Percentiles rank a stretch among this genome's conserved stretches.
phyloP scores from a whole-genome alignment of 1,140 invertebrate genomes.

The Drosophila obscura region DNA sequence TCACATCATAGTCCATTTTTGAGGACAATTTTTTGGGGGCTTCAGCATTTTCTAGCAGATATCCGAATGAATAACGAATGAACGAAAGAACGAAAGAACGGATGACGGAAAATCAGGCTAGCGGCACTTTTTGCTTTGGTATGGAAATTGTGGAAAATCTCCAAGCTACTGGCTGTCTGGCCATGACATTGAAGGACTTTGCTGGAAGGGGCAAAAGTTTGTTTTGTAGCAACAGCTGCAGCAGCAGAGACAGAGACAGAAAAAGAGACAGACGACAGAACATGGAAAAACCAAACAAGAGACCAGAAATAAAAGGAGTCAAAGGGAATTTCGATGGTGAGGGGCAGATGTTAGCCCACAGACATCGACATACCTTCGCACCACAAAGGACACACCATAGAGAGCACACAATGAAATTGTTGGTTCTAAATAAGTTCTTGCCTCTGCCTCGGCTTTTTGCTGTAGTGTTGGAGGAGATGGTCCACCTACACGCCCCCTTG shows the following conservation, averaged over 20 bases:
- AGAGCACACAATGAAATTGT: background rate
- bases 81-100: background rate
- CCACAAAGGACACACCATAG: constrained; percentile 3
- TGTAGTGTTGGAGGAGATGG: no score
- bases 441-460: background rate
- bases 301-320: background rate
- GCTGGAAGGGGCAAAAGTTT: constrained; percentile 43
- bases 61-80: no score
- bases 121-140: constrained; percentile 64
- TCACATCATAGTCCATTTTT: constrained; percentile 36
- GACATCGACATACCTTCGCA: background rate
- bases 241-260: background rate
- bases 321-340: no score
- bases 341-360: background rate
- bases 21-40: constrained; percentile 44
- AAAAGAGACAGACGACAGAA: background rate
- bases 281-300: constrained; percentile 15
- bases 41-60: constrained; percentile 21
- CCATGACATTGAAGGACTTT: constrained; percentile 53
- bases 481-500: no score
- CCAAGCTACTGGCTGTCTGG: constrained; percentile 46
- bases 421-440: constrained; percentile 23
- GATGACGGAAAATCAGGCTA: constrained; percentile 23
- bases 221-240: constrained; percentile 5
- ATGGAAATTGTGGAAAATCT: constrained; percentile 63